These are phyloP conservation scores for Tamandua tetradactyla DNA, from an alignment of 2,797 vertebrate species.

Conservation along the genomic window DNA sequence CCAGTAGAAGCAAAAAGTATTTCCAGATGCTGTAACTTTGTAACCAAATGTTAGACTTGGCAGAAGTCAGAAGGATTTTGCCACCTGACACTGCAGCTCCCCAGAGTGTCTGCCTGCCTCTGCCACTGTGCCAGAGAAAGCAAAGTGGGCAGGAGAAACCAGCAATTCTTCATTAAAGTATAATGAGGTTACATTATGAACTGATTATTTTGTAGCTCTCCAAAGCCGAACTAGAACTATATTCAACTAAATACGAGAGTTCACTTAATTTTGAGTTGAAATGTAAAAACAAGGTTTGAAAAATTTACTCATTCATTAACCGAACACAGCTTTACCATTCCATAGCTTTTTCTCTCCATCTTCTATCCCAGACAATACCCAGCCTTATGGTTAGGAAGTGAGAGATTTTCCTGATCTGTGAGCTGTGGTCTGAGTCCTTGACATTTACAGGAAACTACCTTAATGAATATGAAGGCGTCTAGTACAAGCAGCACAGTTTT, in stretches of 20 bases:
- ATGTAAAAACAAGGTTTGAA: not conserved
- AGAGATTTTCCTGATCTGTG: not conserved
- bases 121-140: not conserved
- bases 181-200: not conserved
- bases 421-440: not conserved
- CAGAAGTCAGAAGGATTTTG: not conserved
- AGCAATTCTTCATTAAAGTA: conserved; percentile 1
- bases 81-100: not conserved
- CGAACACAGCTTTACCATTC: not conserved
- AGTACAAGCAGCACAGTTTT: not conserved
- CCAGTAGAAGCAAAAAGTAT: conserved; percentile 56
- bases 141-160: not conserved
- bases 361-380: not conserved
- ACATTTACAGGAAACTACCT: not conserved
- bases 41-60: conserved; percentile 59
- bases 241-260: not conserved
- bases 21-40: conserved; percentile 61
- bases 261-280: conserved; percentile 34
- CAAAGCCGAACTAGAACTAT: not conserved
- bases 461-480: not conserved
- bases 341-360: not conserved
- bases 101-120: not conserved
- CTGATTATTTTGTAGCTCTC: not conserved
- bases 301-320: not conserved
- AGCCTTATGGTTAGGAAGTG: not conserved